Evolutionary conservation across 2,888 invertebrate genomes (phyloP).

Genomic region (Trichacis sp.): DNA sequence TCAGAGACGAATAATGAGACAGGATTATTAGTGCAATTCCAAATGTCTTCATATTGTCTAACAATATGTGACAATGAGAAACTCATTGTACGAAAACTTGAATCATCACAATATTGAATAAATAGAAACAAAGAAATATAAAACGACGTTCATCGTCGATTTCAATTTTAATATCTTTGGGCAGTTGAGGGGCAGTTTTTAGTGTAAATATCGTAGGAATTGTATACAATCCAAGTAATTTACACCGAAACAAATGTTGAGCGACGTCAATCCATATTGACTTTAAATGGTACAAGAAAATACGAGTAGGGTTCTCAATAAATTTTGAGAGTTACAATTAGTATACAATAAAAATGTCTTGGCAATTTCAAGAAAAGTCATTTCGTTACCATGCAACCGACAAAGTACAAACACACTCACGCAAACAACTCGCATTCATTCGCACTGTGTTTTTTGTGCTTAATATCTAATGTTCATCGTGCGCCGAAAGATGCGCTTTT

Average conservation of each 20-base stretch:
- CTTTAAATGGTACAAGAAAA: neutral
- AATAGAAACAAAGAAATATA: neutral
- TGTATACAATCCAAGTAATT: neutral
- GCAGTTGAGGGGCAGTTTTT: conserved; percentile 19
- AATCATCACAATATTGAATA: neutral
- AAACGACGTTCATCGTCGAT: neutral
- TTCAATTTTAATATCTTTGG: conserved; percentile 15
- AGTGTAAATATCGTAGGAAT: too few relatives aligned
- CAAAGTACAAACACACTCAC: too few relatives aligned
- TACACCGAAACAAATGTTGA: neutral
- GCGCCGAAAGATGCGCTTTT: too few relatives aligned
- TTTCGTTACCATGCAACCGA: too few relatives aligned
- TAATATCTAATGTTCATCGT: too few relatives aligned
- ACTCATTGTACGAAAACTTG: neutral
- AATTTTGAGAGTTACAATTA: too few relatives aligned
- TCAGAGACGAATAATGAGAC: neutral
- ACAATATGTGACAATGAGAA: neutral
- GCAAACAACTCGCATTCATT: too few relatives aligned
- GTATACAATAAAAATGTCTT: too few relatives aligned
- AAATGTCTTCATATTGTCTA: neutral
- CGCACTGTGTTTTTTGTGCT: too few relatives aligned
- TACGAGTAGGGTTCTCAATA: too few relatives aligned
- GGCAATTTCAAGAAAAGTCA: too few relatives aligned
- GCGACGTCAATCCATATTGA: neutral
- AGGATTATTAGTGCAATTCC: conserved; percentile 17